phyloP scores from a whole-genome alignment of 2,888 invertebrate species.

The Diadegma fenestrale region DNA sequence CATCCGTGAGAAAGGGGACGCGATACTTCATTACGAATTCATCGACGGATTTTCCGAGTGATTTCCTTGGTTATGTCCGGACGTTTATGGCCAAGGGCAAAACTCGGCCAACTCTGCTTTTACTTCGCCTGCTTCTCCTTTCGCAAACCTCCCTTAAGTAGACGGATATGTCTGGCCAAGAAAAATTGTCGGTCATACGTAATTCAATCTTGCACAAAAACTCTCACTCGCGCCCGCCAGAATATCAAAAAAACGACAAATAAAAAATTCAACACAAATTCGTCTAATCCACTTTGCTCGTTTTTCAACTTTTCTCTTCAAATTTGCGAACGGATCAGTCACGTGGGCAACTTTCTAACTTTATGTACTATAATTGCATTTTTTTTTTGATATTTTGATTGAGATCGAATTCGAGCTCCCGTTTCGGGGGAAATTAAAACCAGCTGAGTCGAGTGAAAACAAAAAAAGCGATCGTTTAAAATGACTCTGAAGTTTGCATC shows the following conservation, averaged over 20 bases:
- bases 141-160: slow-evolving; percentile 6
- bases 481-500: too few relatives aligned
- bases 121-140: neutral
- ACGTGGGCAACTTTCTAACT: too few relatives aligned
- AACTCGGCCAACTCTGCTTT: slow-evolving; percentile 38
- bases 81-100: slow-evolving; percentile 71
- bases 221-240: neutral
- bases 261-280: slow-evolving; percentile 10
- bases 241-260: neutral
- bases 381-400: too few relatives aligned
- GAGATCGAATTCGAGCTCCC: too few relatives aligned
- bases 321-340: neutral
- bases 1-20: slow-evolving; percentile 64
- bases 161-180: slow-evolving; percentile 6
- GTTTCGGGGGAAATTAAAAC: too few relatives aligned
- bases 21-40: slow-evolving; percentile 77
- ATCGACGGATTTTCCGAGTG: slow-evolving; percentile 80
- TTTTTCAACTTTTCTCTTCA: neutral
- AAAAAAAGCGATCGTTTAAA: too few relatives aligned
- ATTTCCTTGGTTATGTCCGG: slow-evolving; percentile 78
- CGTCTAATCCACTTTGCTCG: neutral
- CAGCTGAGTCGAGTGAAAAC: too few relatives aligned
- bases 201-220: slow-evolving; percentile 38
- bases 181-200: slow-evolving; percentile 29
- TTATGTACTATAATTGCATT: too few relatives aligned